phyloP scores from a whole-genome alignment of 2,888 invertebrate genomes.

The Belgica antarctica region DNA sequence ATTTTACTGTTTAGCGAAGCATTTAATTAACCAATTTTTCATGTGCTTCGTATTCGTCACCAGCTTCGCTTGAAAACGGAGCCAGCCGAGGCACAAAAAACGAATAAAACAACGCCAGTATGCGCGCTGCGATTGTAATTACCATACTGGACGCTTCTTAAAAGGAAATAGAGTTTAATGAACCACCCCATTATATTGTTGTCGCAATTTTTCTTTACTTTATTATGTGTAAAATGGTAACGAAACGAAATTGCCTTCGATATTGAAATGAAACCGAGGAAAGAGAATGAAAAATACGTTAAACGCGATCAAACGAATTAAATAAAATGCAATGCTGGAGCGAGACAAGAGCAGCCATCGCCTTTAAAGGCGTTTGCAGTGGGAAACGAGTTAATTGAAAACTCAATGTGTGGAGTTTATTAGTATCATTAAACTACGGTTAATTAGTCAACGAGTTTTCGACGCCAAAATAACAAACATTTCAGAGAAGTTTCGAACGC shows the following conservation, averaged over 20 bases:
- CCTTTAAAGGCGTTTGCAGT: slow-evolving; percentile 25
- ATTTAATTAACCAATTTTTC: slow-evolving; percentile 44
- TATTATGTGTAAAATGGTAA: slow-evolving; percentile 31
- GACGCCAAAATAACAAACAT: not conserved
- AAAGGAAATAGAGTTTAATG: slow-evolving; percentile 43
- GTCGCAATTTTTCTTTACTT: slow-evolving; percentile 17
- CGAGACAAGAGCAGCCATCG: not conserved
- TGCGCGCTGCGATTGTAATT: slow-evolving; percentile 26
- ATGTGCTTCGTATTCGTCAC: slow-evolving; percentile 43
- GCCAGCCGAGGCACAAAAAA: slow-evolving; percentile 18
- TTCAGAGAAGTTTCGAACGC: too few relatives aligned
- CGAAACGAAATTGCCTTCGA: slow-evolving; percentile 33
- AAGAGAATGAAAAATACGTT: not conserved
- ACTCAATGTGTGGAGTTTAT: slow-evolving; percentile 22
- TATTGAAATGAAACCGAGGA: slow-evolving; percentile 43
- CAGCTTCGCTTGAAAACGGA: slow-evolving; percentile 10
- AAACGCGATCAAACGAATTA: slow-evolving; percentile 34
- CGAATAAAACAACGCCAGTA: slow-evolving; percentile 7
- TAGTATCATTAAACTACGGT: slow-evolving; percentile 15
- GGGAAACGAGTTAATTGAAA: slow-evolving; percentile 34
- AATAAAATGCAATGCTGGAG: slow-evolving; percentile 42
- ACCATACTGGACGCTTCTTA: slow-evolving; percentile 43
- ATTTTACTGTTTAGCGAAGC: slow-evolving; percentile 43
- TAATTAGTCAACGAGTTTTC: slow-evolving; percentile 23
- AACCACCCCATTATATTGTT: slow-evolving; percentile 12